Evolutionary conservation across 2,888 invertebrate species (phyloP), one percentile per base, ranked within the genome.

Genomic region (Orthosia gothica): DNA sequence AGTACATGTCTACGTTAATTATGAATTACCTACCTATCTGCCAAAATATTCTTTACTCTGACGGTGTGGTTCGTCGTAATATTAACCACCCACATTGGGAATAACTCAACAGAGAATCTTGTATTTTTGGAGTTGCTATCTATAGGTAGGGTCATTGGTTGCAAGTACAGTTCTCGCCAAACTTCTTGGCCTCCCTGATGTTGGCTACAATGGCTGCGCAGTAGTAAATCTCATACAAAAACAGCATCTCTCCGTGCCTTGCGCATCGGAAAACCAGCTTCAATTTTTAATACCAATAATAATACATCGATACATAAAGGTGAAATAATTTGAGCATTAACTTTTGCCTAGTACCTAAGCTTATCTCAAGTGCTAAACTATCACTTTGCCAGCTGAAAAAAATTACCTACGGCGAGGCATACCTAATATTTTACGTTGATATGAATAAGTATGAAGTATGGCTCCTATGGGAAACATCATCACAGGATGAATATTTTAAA

Each of bases 311-410:
- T 40, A 40, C 7, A 9, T 9, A 9, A 40, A 40, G 1, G 32
- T 32, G 32, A 0, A 32, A 32, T 32, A 5, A 7, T 47, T 26
- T 62, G 47, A 49, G 5, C n/a, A 32, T 7, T 0, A 32, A 32
- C n/a, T n/a, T n/a, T n/a, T 32, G 32, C 12, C 5, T 49, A 32
- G 32, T 32, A n/a, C n/a, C n/a, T n/a, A n/a, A 55, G 55, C 49
- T 55, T 74, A 64, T 75, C 23, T 20, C 7, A 68, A 49, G 18
- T n/a, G 70, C 40, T 40, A 32, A 71, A 64, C 16, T 74, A 16
- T 63, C 11, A 45, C 49, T 40, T 57, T 74, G 23, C 32, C 49
- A 40, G 7, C 55, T 74, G 55, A 20, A 40, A 61, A 40, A 55
- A 62, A n/a, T 55, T 40, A 57, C n/a, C n/a, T 20, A 9, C 18